Conservation (phyloP, 2,888 invertebrate genomes). For the Zygothrica quintamaculata region DNA sequence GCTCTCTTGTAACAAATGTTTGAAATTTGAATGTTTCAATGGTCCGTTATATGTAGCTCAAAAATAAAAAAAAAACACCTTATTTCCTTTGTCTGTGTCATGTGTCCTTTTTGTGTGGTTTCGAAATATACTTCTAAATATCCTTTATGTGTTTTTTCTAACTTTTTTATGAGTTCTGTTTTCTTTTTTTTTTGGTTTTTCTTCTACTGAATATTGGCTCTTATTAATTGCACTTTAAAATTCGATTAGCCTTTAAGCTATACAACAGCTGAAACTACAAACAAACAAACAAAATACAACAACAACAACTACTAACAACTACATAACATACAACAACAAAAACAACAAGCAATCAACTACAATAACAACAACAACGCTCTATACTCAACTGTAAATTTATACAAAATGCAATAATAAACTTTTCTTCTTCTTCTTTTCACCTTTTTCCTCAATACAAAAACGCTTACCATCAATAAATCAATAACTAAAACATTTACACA, state of each 20-base stretch:
- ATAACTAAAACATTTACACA: slow-evolving; percentile 46
- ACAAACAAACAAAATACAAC: too few species aligned
- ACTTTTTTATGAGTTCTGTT: slow-evolving; percentile 14
- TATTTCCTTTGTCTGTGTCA: slow-evolving; percentile 31
- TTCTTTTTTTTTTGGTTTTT: slow-evolving; percentile 29
- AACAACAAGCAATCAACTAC: slow-evolving; percentile 37
- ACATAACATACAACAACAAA: slow-evolving; percentile 45
- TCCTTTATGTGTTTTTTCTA: slow-evolving; percentile 14
- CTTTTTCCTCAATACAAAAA: slow-evolving; percentile 67
- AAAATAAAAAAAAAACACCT: too few species aligned
- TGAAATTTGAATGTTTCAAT: too few species aligned
- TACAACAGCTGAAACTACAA: slow-evolving; percentile 58
- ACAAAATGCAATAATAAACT: slow-evolving; percentile 77
- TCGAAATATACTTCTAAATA: slow-evolving; percentile 3
- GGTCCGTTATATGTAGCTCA: slow-evolving; percentile 45
- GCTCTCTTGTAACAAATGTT: too few species aligned
- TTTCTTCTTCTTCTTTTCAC: slow-evolving; percentile 79
- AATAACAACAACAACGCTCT: slow-evolving; percentile 39
- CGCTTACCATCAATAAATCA: slow-evolving; percentile 57
- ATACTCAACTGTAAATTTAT: slow-evolving; percentile 74
- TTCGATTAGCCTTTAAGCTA: slow-evolving; percentile 69
- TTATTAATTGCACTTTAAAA: slow-evolving; percentile 68
- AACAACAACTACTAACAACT: slow-evolving; percentile 30
- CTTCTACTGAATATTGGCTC: slow-evolving; percentile 66
- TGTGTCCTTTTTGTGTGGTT: slow-evolving; percentile 52